These are phyloP conservation scores for Cheilinus undulatus DNA, from an alignment of 2,113 vertebrate genomes.

Conservation along the genomic window DNA sequence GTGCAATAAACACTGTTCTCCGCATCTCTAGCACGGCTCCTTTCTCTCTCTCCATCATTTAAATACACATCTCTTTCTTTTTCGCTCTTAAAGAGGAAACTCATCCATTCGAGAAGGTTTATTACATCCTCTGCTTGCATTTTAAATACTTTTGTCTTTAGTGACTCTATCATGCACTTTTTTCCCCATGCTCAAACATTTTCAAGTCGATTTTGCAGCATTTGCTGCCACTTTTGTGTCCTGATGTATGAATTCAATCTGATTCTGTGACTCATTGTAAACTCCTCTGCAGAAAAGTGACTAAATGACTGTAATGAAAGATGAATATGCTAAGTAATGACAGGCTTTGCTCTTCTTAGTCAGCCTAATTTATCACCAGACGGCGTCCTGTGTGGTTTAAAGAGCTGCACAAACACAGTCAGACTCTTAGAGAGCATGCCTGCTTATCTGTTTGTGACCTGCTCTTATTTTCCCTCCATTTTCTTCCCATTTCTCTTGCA, in stretches of 20 bases:
- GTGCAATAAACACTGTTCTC: constrained; percentile 54
- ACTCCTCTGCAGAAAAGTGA: constrained; percentile 20
- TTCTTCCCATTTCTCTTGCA: constrained; percentile 58
- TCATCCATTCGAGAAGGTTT: constrained; percentile 21
- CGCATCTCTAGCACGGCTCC: constrained; percentile 2
- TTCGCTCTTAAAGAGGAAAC: constrained; percentile 36
- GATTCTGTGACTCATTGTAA: constrained; percentile 3
- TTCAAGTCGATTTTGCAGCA: constrained; percentile 2
- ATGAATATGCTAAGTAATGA: constrained; percentile 49
- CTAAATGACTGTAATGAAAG: constrained; percentile 48
- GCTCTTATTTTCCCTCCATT: constrained; percentile 53
- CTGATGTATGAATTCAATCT: constrained; percentile 21
- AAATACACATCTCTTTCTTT: constrained; percentile 10
- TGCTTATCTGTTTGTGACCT: constrained; percentile 67
- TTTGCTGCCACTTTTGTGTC: constrained; percentile 25
- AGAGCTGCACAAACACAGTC: constrained; percentile 53
- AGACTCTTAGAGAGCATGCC: constrained; percentile 32
- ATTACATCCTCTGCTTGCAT: neutral
- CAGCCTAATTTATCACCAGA: constrained; percentile 66
- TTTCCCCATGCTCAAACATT: neutral
- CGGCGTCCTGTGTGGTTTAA: constrained; percentile 36
- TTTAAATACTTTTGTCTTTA: neutral
- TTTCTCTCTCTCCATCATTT: constrained; percentile 31
- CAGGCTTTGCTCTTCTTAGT: constrained; percentile 56
- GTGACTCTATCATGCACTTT: neutral